Percentiles rank a stretch among this genome's conserved stretches.
These are phyloP conservation scores for Marcusenius ussheri DNA, from an alignment of 2,113 vertebrate genomes.

Conservation along the genomic window DNA sequence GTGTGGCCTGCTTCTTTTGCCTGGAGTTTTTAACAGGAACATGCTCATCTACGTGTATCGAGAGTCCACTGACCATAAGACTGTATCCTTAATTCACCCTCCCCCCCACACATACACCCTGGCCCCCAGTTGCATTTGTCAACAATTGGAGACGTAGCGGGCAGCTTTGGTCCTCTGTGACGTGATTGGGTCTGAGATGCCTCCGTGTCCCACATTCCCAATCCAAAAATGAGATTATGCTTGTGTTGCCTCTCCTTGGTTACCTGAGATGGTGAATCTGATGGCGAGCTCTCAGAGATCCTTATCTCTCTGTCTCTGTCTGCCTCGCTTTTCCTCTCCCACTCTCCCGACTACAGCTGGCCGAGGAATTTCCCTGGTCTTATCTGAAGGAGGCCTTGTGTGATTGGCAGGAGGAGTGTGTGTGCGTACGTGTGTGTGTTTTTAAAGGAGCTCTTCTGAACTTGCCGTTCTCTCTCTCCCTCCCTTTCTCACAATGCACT, in stretches of 20 bases:
- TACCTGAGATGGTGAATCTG: neutral
- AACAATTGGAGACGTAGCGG: neutral
- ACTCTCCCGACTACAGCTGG: neutral
- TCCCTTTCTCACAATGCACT: neutral
- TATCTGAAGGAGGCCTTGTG: neutral
- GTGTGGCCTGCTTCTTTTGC: neutral
- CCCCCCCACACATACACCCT: neutral
- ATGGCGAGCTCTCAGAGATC: neutral
- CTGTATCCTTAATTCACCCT: neutral
- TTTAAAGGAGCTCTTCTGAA: neutral
- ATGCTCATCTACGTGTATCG: neutral
- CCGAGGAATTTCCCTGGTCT: neutral
- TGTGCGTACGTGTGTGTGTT: too few relatives aligned
- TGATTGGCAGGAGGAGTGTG: neutral
- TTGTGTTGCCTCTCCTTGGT: neutral
- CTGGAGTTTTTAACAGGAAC: neutral
- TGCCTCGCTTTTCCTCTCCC: neutral
- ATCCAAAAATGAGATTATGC: neutral
- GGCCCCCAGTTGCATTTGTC: neutral
- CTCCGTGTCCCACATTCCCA: neutral
- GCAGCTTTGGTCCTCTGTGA: neutral
- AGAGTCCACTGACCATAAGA: neutral
- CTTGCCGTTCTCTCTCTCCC: neutral
- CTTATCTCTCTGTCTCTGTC: neutral
- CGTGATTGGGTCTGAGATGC: neutral